These are phyloP conservation scores for Drosophila hydei DNA, from an alignment of 1,140 invertebrate species.

Conservation along the genomic window DNA sequence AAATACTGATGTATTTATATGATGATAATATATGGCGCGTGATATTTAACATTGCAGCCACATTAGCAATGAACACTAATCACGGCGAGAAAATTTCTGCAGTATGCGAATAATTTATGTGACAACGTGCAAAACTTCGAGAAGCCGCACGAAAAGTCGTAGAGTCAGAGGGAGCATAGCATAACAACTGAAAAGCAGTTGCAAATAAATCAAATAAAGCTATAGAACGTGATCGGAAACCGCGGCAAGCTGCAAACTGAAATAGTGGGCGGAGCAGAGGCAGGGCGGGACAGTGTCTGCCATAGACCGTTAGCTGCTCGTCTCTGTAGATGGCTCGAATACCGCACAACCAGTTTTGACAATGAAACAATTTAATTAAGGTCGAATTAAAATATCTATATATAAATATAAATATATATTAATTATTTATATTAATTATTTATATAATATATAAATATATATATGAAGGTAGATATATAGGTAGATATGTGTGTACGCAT, in stretches of 20 bases:
- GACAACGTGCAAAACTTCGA: conserved; percentile 63
- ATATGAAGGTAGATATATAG: neutral
- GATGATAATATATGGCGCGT: conserved; percentile 60
- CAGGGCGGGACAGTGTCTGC: too few relatives aligned
- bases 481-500: too few relatives aligned
- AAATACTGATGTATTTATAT: conserved; percentile 33
- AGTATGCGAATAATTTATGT: conserved; percentile 60
- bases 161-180: neutral
- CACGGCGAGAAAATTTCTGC: conserved; percentile 40
- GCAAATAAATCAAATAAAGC: conserved; percentile 73
- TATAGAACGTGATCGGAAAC: conserved; percentile 70
- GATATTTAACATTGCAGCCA: conserved; percentile 60
- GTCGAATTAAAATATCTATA: neutral
- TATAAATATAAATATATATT: neutral
- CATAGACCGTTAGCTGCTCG: too few relatives aligned
- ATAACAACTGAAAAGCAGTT: conserved; percentile 37
- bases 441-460: conserved; percentile 1
- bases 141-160: neutral
- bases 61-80: conserved; percentile 69
- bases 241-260: conserved; percentile 39
- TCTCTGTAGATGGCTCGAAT: neutral
- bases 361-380: conserved; percentile 49
- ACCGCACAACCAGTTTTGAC: conserved; percentile 9
- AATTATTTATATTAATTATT: neutral
- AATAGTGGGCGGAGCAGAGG: neutral